A percentile compares a stretch with the other conserved stretches of the same genome.
Conservation (phyloP, 2,797 vertebrate genomes). For the Melanogrammus aeglefinus region DNA sequence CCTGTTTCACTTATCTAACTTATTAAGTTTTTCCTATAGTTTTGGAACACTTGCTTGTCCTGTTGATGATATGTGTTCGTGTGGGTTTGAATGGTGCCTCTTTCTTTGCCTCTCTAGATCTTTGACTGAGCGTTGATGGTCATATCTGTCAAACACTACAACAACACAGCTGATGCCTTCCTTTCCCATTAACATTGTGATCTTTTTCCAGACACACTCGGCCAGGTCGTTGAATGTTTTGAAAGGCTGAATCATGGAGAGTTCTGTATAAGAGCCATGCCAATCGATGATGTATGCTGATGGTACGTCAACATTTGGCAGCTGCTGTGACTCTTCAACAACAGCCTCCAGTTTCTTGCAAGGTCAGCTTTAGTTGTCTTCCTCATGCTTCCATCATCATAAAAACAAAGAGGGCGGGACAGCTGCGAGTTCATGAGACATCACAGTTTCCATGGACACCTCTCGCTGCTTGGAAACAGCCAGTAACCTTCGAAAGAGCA, state of each 20-base stretch:
- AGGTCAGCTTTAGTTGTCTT: conserved; percentile 19
- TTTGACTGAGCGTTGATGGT: neutral
- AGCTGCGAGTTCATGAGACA: conserved; percentile 16
- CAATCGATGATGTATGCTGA: no score
- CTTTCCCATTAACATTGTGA: neutral
- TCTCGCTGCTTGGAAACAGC: conserved; percentile 16
- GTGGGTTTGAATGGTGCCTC: neutral
- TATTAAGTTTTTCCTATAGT: neutral
- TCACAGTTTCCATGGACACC: conserved; percentile 1
- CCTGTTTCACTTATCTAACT: neutral
- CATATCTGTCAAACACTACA: neutral
- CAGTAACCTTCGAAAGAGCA: conserved; percentile 14
- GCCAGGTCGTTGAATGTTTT: no score
- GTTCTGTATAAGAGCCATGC: no score
- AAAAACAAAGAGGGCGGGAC: conserved; percentile 22
- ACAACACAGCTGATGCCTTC: no score
- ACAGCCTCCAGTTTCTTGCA: conserved; percentile 26
- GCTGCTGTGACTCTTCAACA: neutral
- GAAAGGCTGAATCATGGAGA: no score
- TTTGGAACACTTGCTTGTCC: neutral
- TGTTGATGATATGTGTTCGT: neutral
- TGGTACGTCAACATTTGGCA: no score
- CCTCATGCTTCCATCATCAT: conserved; percentile 11
- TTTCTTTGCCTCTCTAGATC: neutral
- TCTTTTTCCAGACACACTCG: neutral